A percentile compares a stretch with the other conserved stretches of the same genome.
phyloP scores from a whole-genome alignment of 1,140 invertebrate species.

The Camponotus floridanus region DNA sequence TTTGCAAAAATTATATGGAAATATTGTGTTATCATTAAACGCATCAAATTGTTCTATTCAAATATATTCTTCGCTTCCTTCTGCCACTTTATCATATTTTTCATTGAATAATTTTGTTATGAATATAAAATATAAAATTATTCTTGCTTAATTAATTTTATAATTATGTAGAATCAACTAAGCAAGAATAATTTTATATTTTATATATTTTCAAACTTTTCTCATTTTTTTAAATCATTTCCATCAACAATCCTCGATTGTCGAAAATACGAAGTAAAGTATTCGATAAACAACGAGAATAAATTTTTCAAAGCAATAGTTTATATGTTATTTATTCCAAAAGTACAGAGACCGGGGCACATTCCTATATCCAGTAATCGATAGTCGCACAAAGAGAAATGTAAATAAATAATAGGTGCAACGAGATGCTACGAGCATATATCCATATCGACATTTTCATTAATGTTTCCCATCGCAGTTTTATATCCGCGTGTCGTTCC shows the following conservation, averaged over 20 bases:
- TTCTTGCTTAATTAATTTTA: background rate
- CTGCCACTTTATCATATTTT: background rate
- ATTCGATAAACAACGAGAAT: background rate
- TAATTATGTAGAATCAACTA: background rate
- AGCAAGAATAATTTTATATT: background rate
- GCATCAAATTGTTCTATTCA: background rate
- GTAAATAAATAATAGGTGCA: constrained; percentile 49
- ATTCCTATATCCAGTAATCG: constrained; percentile 3
- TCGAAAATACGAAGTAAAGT: background rate
- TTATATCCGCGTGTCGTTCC: background rate
- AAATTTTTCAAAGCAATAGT: constrained; percentile 14
- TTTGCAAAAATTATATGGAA: background rate
- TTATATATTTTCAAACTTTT: background rate
- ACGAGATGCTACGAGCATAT: background rate
- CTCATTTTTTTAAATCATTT: background rate
- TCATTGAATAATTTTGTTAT: background rate
- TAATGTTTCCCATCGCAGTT: constrained; percentile 31
- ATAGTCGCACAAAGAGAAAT: constrained; percentile 14
- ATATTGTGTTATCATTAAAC: background rate
- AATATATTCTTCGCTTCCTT: background rate
- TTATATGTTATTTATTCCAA: constrained; percentile 1
- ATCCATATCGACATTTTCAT: constrained; percentile 50
- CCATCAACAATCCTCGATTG: too few relatives aligned
- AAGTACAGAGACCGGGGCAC: background rate
- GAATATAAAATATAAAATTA: background rate